Evolutionary conservation across 2,888 invertebrate species (phyloP).

Genomic region (Diabrotica balteata): DNA sequence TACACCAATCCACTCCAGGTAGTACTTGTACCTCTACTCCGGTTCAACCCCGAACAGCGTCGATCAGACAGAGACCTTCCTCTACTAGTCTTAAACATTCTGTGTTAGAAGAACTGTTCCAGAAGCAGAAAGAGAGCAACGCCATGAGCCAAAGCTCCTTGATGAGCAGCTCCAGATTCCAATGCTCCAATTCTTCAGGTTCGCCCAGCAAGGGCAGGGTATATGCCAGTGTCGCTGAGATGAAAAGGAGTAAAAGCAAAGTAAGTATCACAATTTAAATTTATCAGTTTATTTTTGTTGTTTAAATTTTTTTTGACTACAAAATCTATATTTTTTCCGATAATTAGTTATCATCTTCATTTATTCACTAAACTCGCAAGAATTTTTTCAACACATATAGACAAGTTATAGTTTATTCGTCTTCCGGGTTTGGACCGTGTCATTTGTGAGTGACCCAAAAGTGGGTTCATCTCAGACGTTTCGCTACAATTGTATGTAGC

Average conservation of each 20-base stretch:
- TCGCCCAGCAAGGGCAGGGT: constrained; percentile 75
- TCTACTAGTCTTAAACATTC: constrained; percentile 89
- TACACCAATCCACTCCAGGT: constrained; percentile 65
- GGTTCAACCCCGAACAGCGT: constrained; percentile 84
- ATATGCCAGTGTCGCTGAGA: constrained; percentile 93
- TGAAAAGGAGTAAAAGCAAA: constrained; percentile 86
- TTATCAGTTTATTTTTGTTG: background rate
- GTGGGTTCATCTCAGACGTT: too few relatives aligned
- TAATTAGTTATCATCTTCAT: too few relatives aligned
- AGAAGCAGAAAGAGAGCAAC: constrained; percentile 74
- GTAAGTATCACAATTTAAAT: constrained; percentile 54
- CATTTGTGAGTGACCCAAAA: too few relatives aligned
- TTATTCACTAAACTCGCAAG: too few relatives aligned
- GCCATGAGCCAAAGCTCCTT: constrained; percentile 58
- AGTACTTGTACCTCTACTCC: constrained; percentile 66
- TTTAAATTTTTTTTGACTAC: background rate
- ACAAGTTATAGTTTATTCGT: too few relatives aligned
- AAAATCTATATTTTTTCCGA: background rate
- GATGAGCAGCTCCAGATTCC: constrained; percentile 54
- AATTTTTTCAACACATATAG: too few relatives aligned
- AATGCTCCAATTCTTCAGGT: constrained; percentile 67
- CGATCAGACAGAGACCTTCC: constrained; percentile 87
- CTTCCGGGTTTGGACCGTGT: too few relatives aligned
- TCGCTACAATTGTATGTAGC: too few relatives aligned
- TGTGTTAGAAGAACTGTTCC: constrained; percentile 92